Evolutionary conservation across 2,888 invertebrate species (phyloP), one percentile per base, ranked within the genome.

Genomic region (Cetonia aurata): DNA sequence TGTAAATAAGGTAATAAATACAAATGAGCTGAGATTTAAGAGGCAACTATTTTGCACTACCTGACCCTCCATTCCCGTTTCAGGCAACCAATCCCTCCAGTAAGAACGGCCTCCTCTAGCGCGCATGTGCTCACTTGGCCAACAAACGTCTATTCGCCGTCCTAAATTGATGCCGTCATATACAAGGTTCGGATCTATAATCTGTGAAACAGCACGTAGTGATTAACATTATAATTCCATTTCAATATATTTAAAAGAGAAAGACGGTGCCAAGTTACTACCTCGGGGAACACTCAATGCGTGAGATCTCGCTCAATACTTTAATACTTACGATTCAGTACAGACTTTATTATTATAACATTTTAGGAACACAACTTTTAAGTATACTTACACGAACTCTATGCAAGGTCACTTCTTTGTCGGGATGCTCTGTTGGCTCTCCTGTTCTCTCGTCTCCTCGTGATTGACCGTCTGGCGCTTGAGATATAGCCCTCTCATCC

Each of bases 121-220:
- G 67, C 96, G 86, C 92, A 96, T 95, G 65, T 90, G 89, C 82
- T 97, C 96, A 77, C 92, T 93, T 0, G 98, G 98, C 98, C 98
- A 99, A 76, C 92, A 90, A n/a, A 98, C 96, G 80, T 97, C 97
- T 71, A 96, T 96, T 74, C 96, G 87, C 72, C 96, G 87, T 8
- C 96, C 96, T 75, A 96, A 86, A 83, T 98, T 98, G 70, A 98
- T 93, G 73, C 94, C 95, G 81, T 97, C 96, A 80, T 95, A 97
- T 53, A 97, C 95, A 79, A 90, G 87, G 83, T 88, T 89, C 10
- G 90, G 89, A 82, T 91, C 90, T 75, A 88, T 83, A 75, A 90
- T 89, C 87, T 88, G 76, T 10, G 79, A 80, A 72, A 71, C 69
- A 71, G 6, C 37, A 37, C 9, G 33, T 33, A 37, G 10, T 37